Evolutionary conservation across 2,797 vertebrate species (phyloP).

Genomic region (Eidolon dupreanum): DNA sequence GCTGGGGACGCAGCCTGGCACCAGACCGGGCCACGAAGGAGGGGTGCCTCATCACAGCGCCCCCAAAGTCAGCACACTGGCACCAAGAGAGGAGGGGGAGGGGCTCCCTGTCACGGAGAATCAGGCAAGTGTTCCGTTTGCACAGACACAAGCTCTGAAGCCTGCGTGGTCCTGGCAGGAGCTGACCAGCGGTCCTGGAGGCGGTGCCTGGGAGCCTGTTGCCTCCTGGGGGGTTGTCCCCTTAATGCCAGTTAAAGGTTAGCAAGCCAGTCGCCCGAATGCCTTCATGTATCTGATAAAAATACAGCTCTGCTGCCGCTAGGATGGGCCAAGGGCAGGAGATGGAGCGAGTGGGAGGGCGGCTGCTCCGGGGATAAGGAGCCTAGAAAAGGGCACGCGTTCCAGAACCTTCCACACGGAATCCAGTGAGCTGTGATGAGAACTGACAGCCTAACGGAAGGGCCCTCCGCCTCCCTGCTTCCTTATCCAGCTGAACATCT

Average conservation of each 20-base stretch:
- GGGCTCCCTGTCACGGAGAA: accelerated
- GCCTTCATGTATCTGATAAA: neutral
- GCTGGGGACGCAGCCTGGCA: neutral
- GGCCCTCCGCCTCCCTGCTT: neutral
- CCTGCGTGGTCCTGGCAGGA: neutral
- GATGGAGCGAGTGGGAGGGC: neutral
- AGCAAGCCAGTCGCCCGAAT: accelerated
- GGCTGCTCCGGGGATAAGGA: neutral
- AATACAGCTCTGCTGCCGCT: neutral
- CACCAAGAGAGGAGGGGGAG: neutral
- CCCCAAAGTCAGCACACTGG: neutral
- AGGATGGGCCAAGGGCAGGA: neutral
- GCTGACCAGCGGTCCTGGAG: neutral
- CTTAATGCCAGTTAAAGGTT: neutral
- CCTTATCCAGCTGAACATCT: neutral
- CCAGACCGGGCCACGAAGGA: neutral
- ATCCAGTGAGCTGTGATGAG: neutral
- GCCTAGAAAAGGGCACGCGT: neutral
- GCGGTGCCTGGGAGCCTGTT: accelerated
- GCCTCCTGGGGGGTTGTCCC: accelerated
- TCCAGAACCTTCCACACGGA: constrained; percentile 41
- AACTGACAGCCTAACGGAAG: accelerated
- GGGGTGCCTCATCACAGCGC: accelerated
- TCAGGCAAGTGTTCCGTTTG: neutral
- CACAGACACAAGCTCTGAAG: neutral